These are phyloP conservation scores for Dipodomys ordii DNA, from an alignment of 2,113 vertebrate species.

Conservation along the genomic window DNA sequence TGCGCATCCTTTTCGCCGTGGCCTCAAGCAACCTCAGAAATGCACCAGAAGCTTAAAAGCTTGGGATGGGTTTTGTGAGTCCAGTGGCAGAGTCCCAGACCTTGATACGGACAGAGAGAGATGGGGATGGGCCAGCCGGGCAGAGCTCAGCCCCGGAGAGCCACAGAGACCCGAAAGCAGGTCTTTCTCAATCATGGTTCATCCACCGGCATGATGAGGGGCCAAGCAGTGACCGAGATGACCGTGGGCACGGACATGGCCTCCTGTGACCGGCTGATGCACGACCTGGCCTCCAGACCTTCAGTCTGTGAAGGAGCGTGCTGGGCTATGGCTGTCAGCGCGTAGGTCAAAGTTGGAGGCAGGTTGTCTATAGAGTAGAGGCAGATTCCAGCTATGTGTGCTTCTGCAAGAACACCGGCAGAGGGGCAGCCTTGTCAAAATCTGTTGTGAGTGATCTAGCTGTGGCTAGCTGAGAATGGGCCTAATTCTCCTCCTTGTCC, in stretches of 20 bases:
- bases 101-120: conserved; percentile 40
- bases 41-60: conserved; percentile 76
- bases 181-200: accelerated
- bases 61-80: conserved; percentile 74
- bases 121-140: not conserved
- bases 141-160: accelerated
- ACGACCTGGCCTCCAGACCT: not conserved
- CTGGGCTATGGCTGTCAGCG: accelerated
- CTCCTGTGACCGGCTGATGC: not conserved
- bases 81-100: conserved; percentile 69
- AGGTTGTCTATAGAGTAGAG: not conserved
- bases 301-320: accelerated
- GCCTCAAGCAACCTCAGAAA: conserved; percentile 86
- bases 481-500: not conserved
- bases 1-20: conserved; percentile 84
- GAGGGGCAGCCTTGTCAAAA: conserved; percentile 30
- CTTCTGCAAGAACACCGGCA: conserved; percentile 52
- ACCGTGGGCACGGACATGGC: not conserved
- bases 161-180: accelerated
- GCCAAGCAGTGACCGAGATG: accelerated
- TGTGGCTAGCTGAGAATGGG: not conserved
- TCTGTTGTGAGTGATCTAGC: conserved; percentile 29
- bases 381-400: not conserved
- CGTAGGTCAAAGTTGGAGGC: not conserved
- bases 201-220: not conserved